Percentiles rank a stretch among this genome's conserved stretches.
These are phyloP conservation scores for Calephelis perditalis DNA, from an alignment of 2,888 invertebrate genomes.

Conservation along the genomic window DNA sequence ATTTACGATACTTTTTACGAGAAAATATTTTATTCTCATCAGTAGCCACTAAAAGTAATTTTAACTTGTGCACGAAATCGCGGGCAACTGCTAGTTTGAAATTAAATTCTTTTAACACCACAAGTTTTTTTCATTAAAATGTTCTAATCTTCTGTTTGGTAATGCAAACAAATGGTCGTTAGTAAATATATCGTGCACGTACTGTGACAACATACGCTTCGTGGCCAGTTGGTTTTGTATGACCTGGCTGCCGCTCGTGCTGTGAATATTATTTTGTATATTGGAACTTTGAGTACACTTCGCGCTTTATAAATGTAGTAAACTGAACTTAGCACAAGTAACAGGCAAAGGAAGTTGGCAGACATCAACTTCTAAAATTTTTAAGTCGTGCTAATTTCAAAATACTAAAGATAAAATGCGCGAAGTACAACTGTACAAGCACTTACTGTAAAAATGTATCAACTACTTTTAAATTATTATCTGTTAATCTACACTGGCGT, in stretches of 20 bases:
- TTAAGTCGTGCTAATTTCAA: no score
- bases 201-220: slow-evolving; percentile 69
- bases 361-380: no score
- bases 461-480: not conserved
- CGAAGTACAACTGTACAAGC: not conserved
- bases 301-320: not conserved
- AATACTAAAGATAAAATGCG: no score
- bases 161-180: slow-evolving; percentile 41
- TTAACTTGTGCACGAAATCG: no score
- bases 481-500: not conserved
- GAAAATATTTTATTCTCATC: no score
- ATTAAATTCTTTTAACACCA: no score
- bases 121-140: slow-evolving; percentile 13
- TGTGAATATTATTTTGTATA: slow-evolving; percentile 44
- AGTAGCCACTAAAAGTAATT: no score
- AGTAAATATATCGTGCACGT: slow-evolving; percentile 58
- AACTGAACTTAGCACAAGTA: not conserved
- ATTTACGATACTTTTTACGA: no score
- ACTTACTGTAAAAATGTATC: not conserved
- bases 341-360: no score
- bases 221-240: slow-evolving; percentile 53
- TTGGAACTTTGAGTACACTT: slow-evolving; percentile 2
- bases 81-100: no score
- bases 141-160: slow-evolving; percentile 32
- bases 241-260: slow-evolving; percentile 60